Evolutionary conservation across 2,888 invertebrate species (phyloP).

Genomic region (Chydorus sphaericus): DNA sequence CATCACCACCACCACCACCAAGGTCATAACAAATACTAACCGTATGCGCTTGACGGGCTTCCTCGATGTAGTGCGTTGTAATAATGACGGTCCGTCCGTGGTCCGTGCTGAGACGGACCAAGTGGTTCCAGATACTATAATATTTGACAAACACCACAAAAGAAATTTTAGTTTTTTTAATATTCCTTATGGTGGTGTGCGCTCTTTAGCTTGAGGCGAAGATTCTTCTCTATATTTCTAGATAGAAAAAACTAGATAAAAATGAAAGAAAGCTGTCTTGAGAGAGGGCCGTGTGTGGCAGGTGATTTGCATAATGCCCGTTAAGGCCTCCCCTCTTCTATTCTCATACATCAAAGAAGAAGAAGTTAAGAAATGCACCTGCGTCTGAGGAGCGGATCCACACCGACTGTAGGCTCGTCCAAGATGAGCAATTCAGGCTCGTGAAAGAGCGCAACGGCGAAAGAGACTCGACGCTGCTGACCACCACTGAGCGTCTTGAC

Average conservation of each 20-base stretch:
- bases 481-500: constrained; percentile 75
- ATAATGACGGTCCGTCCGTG: constrained; percentile 87
- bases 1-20: too few relatives aligned
- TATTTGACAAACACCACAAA: constrained; percentile 14
- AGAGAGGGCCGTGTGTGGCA: not conserved
- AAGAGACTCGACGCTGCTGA: constrained; percentile 77
- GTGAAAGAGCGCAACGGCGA: constrained; percentile 82
- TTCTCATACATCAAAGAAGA: not conserved
- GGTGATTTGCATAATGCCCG: not conserved
- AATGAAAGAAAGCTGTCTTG: not conserved
- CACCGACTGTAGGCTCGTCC: constrained; percentile 86
- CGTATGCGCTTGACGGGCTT: constrained; percentile 77
- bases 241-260: not conserved
- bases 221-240: too few relatives aligned
- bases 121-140: constrained; percentile 80
- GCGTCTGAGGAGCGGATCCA: constrained; percentile 74
- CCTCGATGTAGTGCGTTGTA: constrained; percentile 91
- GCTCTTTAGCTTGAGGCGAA: too few relatives aligned
- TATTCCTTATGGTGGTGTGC: not conserved
- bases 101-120: constrained; percentile 75
- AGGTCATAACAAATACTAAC: too few relatives aligned
- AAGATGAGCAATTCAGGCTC: constrained; percentile 80
- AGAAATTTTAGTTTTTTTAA: not conserved
- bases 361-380: constrained; percentile 36
- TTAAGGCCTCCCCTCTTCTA: too few relatives aligned